A percentile compares a stretch with the other conserved stretches of the same genome.
phyloP scores from a whole-genome alignment of 2,113 vertebrate genomes.

The Periophthalmus modestus region DNA sequence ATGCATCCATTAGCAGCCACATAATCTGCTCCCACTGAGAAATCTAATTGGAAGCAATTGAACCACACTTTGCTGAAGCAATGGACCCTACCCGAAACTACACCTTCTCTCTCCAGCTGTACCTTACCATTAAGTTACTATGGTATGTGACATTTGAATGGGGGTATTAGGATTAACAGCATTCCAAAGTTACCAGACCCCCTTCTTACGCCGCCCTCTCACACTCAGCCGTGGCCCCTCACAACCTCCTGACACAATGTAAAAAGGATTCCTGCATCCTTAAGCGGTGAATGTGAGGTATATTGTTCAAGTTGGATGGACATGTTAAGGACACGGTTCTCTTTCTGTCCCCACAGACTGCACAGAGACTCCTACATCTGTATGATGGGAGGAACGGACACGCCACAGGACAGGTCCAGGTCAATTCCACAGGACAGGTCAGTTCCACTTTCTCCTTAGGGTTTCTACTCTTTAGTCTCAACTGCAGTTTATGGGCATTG shows the following conservation, averaged over 20 bases:
- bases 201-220: neutral
- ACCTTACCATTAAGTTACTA: neutral
- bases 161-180: neutral
- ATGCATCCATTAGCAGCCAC: neutral
- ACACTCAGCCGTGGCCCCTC: neutral
- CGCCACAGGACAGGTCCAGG: constrained; percentile 58
- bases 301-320: neutral
- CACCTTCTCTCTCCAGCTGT: neutral
- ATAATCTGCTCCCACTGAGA: neutral
- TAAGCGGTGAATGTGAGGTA: neutral
- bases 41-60: constrained; percentile 1
- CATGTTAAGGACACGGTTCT: constrained; percentile 10
- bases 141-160: neutral
- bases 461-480: neutral
- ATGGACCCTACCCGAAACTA: neutral
- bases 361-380: constrained; percentile 20
- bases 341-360: constrained; percentile 21
- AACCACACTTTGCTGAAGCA: neutral
- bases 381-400: constrained; percentile 48
- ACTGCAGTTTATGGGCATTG: neutral
- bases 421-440: constrained; percentile 56
- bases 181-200: neutral
- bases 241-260: constrained; percentile 7
- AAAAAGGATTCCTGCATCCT: constrained; percentile 18
- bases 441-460: constrained; percentile 19